Evolutionary conservation across 2,888 invertebrate species (phyloP).

Genomic region (Plagodis pulveraria): DNA sequence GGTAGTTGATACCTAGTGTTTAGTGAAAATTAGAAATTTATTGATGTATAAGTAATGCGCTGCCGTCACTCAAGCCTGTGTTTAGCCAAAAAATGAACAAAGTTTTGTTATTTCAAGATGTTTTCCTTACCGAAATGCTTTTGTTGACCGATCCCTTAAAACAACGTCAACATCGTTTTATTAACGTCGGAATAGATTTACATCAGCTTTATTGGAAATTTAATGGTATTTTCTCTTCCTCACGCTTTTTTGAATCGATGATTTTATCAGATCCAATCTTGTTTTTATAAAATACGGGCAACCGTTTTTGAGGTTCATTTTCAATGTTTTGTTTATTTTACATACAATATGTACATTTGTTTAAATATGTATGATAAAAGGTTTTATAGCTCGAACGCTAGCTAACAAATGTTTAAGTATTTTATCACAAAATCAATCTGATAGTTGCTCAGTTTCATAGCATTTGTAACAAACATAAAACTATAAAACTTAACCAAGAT

Average conservation of each 20-base stretch:
- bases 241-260: background rate
- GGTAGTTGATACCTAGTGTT: slow-evolving; percentile 3
- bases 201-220: slow-evolving; percentile 17
- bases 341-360: no score
- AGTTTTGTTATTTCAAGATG: slow-evolving; percentile 40
- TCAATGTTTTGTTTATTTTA: no score
- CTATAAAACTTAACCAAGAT: no score
- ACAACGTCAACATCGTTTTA: slow-evolving; percentile 31
- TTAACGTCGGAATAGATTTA: slow-evolving; percentile 27
- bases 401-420: no score
- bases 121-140: slow-evolving; percentile 33
- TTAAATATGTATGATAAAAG: no score
- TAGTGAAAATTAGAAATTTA: slow-evolving; percentile 50
- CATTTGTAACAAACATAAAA: no score
- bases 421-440: no score
- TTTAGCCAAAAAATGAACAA: slow-evolving; percentile 41
- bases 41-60: slow-evolving; percentile 57
- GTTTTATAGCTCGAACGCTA: no score
- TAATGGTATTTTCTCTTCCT: slow-evolving; percentile 19
- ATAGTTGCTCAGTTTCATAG: no score
- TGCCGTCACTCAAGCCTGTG: slow-evolving; percentile 52
- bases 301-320: no score
- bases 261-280: slow-evolving; percentile 2
- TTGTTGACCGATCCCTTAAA: slow-evolving; percentile 36
- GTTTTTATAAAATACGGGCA: background rate